Conservation (phyloP, 2,113 vertebrate species). For the Urocynchramus pylzowi region DNA sequence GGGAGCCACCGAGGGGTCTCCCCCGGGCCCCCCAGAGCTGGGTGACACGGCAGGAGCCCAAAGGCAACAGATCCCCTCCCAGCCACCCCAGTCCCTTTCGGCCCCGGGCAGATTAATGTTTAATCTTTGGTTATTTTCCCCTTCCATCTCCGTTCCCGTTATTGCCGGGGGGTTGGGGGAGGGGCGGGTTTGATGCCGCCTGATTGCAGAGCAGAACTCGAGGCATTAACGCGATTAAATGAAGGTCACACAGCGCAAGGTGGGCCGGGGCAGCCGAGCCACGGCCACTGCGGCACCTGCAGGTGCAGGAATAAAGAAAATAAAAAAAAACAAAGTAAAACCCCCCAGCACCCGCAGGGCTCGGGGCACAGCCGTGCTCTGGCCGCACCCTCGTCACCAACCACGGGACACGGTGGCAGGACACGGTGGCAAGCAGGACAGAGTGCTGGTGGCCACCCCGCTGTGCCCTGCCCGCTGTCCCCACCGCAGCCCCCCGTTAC, state of each 20-base stretch:
- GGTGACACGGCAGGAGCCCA: not conserved
- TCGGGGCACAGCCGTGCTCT: not conserved
- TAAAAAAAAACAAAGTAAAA: no score
- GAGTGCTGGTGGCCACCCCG: not conserved
- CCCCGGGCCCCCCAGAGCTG: accelerated
- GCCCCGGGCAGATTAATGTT: constrained; percentile 22
- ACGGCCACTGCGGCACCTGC: accelerated
- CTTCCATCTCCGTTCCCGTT: not conserved
- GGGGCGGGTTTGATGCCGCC: not conserved
- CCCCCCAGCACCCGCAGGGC: no score
- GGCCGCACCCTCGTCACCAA: not conserved
- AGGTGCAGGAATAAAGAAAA: no score
- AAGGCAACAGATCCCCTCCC: not conserved
- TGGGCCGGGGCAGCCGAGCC: not conserved
- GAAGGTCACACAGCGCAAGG: not conserved
- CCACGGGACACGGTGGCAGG: not conserved
- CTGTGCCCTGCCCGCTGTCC: accelerated
- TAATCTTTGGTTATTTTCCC: constrained; percentile 38
- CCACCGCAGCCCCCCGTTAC: accelerated
- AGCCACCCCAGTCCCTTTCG: accelerated
- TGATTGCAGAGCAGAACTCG: not conserved
- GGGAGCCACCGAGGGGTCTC: not conserved
- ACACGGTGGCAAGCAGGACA: no score
- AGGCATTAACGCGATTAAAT: constrained; percentile 28
- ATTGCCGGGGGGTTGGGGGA: not conserved